Base-by-base conservation (phyloP, 1,140 invertebrate genomes). In the Diuraphis noxia region DNA sequence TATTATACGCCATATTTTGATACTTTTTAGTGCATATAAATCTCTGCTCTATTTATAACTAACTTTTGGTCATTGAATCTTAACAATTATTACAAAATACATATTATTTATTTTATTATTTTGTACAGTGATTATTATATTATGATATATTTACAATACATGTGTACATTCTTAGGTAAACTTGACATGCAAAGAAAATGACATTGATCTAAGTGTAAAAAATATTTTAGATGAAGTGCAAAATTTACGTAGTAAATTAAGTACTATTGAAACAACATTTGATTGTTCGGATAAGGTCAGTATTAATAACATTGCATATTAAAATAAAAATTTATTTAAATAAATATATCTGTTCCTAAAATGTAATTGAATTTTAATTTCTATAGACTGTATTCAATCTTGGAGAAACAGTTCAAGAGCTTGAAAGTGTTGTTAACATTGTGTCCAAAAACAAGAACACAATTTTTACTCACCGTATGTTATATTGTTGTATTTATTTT, bases 401-500 rank as follows among this genome's bases (percentile, higher is more conserved):
- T 49, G 77, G 8, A 49, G 43, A 91, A 82, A 82, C 43, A n/a
- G 36, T 91, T 23, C 19, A 91, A 82, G 89, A 91, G 21, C 34
- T 91, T 40, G 89, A 91, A 21, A 52, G n/a, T 49, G 81, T 91
- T 81, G 43, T 52, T 36, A 46, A 49, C 2, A 91, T 81, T 81
- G 8, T 91, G 8, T 49, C 77, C 25, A 81, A 91, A 52, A 91
- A 91, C 38, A 81, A 91, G n/a, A 91, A 81, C 0, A 91, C 89
- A 38, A 91, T 91, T 38, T 91, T 91, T 34, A 40, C 89, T 46
- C 72, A 91, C 30, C 43, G 89, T 91, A 91, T 72, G 89, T 91
- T n/a, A n/a, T n/a, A n/a, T n/a, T n/a, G n/a, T n/a, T n/a, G n/a
- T 43, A 36, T 43, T 88, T 41, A 34, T 25, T 30, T 40, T 82